These are phyloP conservation scores for Picus viridis DNA, from an alignment of 2,797 vertebrate genomes.

Conservation along the genomic window DNA sequence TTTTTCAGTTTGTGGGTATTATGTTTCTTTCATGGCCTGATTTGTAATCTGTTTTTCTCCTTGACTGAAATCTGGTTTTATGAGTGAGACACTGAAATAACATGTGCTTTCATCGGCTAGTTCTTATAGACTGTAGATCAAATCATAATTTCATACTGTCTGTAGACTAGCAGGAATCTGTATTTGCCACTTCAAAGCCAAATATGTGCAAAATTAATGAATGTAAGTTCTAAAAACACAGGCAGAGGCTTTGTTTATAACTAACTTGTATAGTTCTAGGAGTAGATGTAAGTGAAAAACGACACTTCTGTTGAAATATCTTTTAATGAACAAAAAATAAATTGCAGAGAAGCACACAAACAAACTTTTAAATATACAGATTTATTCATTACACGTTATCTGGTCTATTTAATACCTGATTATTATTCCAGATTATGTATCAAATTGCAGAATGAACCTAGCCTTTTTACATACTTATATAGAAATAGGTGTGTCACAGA, in stretches of 20 bases:
- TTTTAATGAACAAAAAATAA: conserved; percentile 2
- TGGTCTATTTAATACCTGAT: neutral
- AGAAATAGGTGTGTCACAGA: neutral
- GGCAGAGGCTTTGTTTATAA: conserved; percentile 9
- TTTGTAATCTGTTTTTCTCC: conserved; percentile 40
- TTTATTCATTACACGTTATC: neutral
- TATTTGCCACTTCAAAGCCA: conserved; percentile 40
- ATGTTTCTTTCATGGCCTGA: conserved; percentile 37
- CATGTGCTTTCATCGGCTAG: conserved; percentile 28
- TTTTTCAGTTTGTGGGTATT: conserved; percentile 27
- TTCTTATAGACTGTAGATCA: neutral
- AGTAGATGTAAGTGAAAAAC: conserved; percentile 9
- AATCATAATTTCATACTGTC: conserved; percentile 40
- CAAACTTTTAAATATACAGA: neutral
- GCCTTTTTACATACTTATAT: neutral
- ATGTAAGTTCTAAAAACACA: conserved; percentile 35
- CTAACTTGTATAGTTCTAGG: neutral
- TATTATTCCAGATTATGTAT: neutral
- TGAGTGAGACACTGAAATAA: conserved; percentile 30
- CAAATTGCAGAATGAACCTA: neutral
- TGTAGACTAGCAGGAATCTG: neutral
- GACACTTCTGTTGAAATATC: neutral
- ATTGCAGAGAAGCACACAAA: neutral
- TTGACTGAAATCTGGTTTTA: conserved; percentile 36
- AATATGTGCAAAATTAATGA: conserved; percentile 47